phyloP scores from a whole-genome alignment of 2,113 vertebrate species.

The Alligator sinensis region DNA sequence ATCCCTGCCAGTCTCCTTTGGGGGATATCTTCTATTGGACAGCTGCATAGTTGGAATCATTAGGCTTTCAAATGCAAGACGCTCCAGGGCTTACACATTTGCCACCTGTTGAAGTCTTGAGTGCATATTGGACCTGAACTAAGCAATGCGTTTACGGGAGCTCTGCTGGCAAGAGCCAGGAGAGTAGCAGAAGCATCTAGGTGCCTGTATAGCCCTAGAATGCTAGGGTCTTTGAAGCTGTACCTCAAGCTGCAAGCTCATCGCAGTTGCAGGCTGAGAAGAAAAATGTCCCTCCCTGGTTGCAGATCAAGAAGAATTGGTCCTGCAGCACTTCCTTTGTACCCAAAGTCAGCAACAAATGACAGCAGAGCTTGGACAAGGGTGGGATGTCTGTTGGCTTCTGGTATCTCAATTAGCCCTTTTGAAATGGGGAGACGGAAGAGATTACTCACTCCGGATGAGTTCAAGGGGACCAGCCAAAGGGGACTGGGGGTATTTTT shows the following conservation, averaged over 20 bases:
- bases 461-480: slow-evolving; percentile 1
- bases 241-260: fast-evolving
- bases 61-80: too few species aligned
- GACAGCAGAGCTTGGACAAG: neutral
- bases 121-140: fast-evolving
- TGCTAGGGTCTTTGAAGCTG: neutral
- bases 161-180: neutral
- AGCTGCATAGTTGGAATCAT: too few species aligned
- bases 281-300: neutral
- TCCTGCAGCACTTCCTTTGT: fast-evolving
- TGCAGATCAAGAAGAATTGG: neutral
- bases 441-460: neutral
- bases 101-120: fast-evolving
- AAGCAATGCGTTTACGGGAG: fast-evolving
- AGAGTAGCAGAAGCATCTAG: fast-evolving
- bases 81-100: too few species aligned
- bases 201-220: neutral
- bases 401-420: neutral
- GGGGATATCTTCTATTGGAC: too few species aligned
- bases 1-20: too few species aligned
- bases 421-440: fast-evolving
- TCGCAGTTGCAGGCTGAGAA: neutral
- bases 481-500: neutral
- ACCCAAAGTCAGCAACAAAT: neutral
- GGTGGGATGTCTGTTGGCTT: too few species aligned